Conservation (phyloP, 2,113 vertebrate species). For the Murina feae region DNA sequence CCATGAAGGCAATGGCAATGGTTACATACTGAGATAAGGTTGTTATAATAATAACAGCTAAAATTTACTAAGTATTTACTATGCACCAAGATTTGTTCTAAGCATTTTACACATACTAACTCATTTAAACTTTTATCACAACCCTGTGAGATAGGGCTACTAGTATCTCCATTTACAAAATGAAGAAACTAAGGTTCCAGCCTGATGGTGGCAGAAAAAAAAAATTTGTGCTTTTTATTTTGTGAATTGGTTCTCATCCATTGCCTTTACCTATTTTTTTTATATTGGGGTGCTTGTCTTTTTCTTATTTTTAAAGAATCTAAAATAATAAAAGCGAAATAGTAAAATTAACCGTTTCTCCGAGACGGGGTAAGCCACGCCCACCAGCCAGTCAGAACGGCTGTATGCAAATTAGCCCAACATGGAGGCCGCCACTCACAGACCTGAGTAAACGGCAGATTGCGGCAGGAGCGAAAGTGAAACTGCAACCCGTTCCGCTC, state of each 20-base stretch:
- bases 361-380: too few species aligned
- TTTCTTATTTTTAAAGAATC: background rate
- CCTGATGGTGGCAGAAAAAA: background rate
- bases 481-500: too few species aligned
- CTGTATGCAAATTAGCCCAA: too few species aligned
- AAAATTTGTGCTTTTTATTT: background rate
- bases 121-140: background rate
- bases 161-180: background rate
- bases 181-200: background rate
- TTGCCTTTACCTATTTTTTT: slow-evolving; percentile 14
- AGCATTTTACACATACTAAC: background rate
- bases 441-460: too few species aligned
- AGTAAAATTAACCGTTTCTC: too few species aligned
- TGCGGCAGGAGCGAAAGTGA: too few species aligned
- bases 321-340: too few species aligned
- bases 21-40: background rate
- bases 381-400: too few species aligned
- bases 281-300: background rate
- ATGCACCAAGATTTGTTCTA: background rate
- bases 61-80: background rate
- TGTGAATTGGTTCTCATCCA: background rate
- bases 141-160: background rate
- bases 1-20: background rate
- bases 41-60: background rate
- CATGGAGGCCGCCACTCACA: too few species aligned